phyloP scores from a whole-genome alignment of 1,140 invertebrate species.

The Saccostrea cuccullata region DNA sequence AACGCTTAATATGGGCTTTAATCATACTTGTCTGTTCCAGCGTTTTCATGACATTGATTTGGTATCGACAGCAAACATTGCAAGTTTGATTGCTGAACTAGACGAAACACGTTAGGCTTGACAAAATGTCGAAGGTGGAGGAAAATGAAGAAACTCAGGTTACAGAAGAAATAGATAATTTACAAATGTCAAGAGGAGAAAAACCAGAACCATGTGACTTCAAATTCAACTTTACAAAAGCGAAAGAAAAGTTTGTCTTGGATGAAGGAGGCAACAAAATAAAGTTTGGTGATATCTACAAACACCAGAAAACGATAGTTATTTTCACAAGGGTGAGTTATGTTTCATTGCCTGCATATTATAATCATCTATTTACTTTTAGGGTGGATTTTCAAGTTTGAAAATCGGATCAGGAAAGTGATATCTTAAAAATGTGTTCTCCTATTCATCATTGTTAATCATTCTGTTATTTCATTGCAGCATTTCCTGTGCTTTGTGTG shows the following conservation, averaged over 20 bases:
- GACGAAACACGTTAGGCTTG: background rate
- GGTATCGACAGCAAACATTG: constrained; percentile 7
- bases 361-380: background rate
- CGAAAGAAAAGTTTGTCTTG: constrained; percentile 57
- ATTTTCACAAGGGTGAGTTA: constrained; percentile 66
- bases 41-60: background rate
- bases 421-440: too few relatives aligned
- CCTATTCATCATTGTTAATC: background rate
- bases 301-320: constrained; percentile 70
- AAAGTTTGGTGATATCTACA: constrained; percentile 68
- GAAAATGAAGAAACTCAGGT: constrained; percentile 18
- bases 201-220: constrained; percentile 50
- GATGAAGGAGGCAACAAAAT: constrained; percentile 69
- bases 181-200: constrained; percentile 64
- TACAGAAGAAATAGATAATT: constrained; percentile 54
- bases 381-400: too few relatives aligned
- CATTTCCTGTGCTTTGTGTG: constrained; percentile 72
- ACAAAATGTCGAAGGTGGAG: constrained; percentile 21
- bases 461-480: constrained; percentile 63
- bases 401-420: too few relatives aligned
- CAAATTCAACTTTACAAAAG: constrained; percentile 56
- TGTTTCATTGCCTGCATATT: background rate
- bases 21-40: background rate
- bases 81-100: background rate
- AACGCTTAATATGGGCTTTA: background rate